phyloP scores from a whole-genome alignment of 2,888 invertebrate genomes.

The Drosophila phalerata region DNA sequence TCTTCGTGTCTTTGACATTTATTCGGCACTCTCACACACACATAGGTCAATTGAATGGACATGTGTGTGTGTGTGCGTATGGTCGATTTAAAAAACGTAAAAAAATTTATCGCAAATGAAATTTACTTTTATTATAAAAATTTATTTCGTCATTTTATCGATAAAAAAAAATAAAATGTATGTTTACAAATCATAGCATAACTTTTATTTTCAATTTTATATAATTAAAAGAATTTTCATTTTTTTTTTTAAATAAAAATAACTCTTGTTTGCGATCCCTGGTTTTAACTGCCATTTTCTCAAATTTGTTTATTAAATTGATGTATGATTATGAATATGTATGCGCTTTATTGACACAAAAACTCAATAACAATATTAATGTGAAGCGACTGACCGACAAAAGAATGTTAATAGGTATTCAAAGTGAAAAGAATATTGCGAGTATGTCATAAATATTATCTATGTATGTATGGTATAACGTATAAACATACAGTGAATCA shows the following conservation, averaged over 20 bases:
- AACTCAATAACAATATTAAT: slow-evolving; percentile 13
- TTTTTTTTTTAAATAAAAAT: too few species aligned
- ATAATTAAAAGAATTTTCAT: too few species aligned
- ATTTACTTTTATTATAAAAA: too few species aligned
- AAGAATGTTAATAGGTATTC: slow-evolving; percentile 13
- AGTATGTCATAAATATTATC: background rate
- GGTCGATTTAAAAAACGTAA: background rate
- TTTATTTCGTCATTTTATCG: too few species aligned
- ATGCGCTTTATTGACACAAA: background rate
- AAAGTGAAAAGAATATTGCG: background rate
- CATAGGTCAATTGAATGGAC: too few species aligned
- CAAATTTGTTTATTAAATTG: slow-evolving; percentile 13
- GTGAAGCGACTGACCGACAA: slow-evolving; percentile 25
- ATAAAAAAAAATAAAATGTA: too few species aligned
- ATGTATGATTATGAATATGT: slow-evolving; percentile 1
- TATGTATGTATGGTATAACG: background rate
- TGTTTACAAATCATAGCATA: too few species aligned
- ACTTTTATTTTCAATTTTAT: too few species aligned
- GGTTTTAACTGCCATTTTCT: slow-evolving; percentile 4
- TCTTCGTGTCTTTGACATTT: slow-evolving; percentile 56
- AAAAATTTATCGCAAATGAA: background rate
- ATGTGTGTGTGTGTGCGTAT: background rate
- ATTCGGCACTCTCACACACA: slow-evolving; percentile 2
- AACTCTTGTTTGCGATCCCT: too few species aligned
- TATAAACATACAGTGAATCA: background rate